These are phyloP conservation scores for Melinaea marsaeus DNA, from an alignment of 2,888 invertebrate species.

Conservation along the genomic window DNA sequence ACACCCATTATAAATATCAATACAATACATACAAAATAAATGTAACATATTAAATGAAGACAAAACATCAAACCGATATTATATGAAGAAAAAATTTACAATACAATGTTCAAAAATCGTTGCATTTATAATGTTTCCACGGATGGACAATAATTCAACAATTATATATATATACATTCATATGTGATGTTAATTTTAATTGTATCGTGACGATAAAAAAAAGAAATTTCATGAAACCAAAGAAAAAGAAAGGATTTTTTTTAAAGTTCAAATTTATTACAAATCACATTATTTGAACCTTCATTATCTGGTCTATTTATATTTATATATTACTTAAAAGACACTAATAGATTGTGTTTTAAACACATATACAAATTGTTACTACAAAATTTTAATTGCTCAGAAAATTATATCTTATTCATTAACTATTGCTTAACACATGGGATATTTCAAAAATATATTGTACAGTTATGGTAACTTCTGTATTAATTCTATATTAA, in stretches of 20 bases:
- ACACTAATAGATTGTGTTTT: neutral
- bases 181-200: slow-evolving; percentile 67
- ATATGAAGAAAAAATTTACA: too few relatives aligned
- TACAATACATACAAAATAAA: slow-evolving; percentile 34
- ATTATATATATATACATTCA: slow-evolving; percentile 47
- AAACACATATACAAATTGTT: neutral
- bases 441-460: slow-evolving; percentile 39
- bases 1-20: slow-evolving; percentile 60
- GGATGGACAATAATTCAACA: neutral
- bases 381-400: too few relatives aligned
- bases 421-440: slow-evolving; percentile 3
- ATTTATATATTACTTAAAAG: too few relatives aligned
- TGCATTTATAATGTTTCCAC: neutral
- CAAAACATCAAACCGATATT: neutral
- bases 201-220: slow-evolving; percentile 10
- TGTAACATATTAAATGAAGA: slow-evolving; percentile 11
- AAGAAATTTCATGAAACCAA: too few relatives aligned
- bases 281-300: slow-evolving; percentile 34
- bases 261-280: slow-evolving; percentile 3
- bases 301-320: too few relatives aligned
- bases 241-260: neutral
- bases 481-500: slow-evolving; percentile 52
- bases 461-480: slow-evolving; percentile 72
- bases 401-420: neutral
- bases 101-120: too few relatives aligned